A percentile compares a stretch with the other conserved stretches of the same genome.
Evolutionary conservation across 2,888 invertebrate species (phyloP).

Genomic region (Conistra vaccinii): DNA sequence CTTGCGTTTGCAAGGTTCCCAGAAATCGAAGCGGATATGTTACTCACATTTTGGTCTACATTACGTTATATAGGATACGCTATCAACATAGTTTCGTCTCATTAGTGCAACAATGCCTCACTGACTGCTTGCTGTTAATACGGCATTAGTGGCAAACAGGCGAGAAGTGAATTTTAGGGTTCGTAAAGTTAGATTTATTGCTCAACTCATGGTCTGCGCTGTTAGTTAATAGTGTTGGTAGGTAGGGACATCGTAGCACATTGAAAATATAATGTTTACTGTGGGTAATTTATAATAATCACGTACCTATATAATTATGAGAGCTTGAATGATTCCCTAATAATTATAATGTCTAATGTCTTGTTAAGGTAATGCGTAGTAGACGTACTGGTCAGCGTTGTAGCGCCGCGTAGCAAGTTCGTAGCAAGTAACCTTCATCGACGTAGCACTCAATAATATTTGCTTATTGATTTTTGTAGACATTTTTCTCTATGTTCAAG

Average conservation of each 20-base stretch:
- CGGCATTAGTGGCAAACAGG: constrained; percentile 46
- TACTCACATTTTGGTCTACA: constrained; percentile 1
- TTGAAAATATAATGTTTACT: background rate
- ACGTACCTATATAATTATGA: background rate
- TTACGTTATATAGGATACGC: constrained; percentile 21
- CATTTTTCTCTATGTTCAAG: background rate
- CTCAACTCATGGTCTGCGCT: constrained; percentile 31
- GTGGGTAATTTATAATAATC: background rate
- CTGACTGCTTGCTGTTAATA: constrained; percentile 45
- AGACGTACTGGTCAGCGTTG: background rate
- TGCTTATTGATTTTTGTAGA: background rate
- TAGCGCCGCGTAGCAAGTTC: constrained; percentile 42
- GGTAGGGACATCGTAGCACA: background rate
- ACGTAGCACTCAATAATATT: constrained; percentile 35
- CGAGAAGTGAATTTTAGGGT: constrained; percentile 56
- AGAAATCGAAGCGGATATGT: constrained; percentile 32
- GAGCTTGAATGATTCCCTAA: background rate
- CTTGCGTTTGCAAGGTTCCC: constrained; percentile 43
- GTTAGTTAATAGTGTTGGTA: constrained; percentile 19
- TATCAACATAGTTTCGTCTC: constrained; percentile 39
- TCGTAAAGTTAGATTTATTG: constrained; percentile 57
- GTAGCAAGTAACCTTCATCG: constrained; percentile 36
- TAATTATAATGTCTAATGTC: background rate
- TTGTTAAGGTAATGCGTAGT: background rate
- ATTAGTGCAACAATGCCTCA: constrained; percentile 48